Evolutionary conservation across 2,797 vertebrate genomes (phyloP).

Genomic region (Xyrichtys novacula): DNA sequence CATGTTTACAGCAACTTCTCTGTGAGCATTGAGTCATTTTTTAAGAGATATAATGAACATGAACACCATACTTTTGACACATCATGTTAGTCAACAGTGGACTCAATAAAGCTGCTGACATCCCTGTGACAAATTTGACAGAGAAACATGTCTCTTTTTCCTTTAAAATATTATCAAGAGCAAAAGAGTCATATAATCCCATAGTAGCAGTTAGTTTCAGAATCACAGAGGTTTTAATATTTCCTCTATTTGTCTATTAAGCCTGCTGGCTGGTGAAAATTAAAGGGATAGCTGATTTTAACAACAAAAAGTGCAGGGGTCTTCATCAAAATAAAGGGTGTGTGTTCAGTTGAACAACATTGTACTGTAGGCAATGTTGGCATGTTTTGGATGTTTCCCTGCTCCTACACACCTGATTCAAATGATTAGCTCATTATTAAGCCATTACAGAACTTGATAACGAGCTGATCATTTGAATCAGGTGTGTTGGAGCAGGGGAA

Average conservation of each 20-base stretch:
- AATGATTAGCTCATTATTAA: too few species aligned
- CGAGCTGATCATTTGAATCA: too few species aligned
- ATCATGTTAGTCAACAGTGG: constrained; percentile 27
- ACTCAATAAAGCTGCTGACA: constrained; percentile 16
- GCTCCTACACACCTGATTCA: too few species aligned
- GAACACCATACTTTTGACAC: constrained; percentile 12
- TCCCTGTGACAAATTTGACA: constrained; percentile 31
- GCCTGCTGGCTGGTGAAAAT: too few species aligned
- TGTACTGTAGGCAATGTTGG: too few species aligned
- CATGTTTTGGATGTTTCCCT: too few species aligned
- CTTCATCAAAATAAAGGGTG: too few species aligned
- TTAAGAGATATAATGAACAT: constrained; percentile 14
- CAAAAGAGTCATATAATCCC: not conserved
- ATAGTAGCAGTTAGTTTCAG: not conserved
- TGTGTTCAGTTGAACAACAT: too few species aligned
- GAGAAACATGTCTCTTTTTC: constrained; percentile 3
- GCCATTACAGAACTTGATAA: too few species aligned
- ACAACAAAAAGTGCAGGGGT: too few species aligned
- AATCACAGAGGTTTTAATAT: not conserved
- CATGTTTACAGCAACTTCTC: constrained; percentile 9
- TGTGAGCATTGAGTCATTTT: not conserved
- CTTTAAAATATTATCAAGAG: not conserved
- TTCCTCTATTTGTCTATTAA: not conserved
- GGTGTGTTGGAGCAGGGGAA: too few species aligned
- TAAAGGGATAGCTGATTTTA: too few species aligned